These are phyloP conservation scores for Lophius piscatorius DNA, from an alignment of 2,113 vertebrate genomes.

Conservation along the genomic window DNA sequence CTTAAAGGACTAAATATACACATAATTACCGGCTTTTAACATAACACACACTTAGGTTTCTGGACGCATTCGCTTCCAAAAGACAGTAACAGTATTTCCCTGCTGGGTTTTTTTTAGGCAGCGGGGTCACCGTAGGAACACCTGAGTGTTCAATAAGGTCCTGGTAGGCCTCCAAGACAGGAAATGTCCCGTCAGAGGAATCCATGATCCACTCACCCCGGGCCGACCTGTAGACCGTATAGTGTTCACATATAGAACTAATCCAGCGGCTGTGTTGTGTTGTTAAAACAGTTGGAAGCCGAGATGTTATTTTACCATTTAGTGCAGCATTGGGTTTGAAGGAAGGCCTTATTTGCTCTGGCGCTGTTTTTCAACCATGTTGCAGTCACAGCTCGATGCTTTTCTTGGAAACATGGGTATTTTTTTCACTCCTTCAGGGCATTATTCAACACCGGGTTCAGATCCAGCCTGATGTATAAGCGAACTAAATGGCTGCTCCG, in stretches of 20 bases:
- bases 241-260: slow-evolving; percentile 51
- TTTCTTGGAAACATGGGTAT: slow-evolving; percentile 64
- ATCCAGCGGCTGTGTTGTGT: slow-evolving; percentile 53
- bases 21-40: slow-evolving; percentile 52
- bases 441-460: no score
- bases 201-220: slow-evolving; percentile 38
- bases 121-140: slow-evolving; percentile 18
- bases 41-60: slow-evolving; percentile 35
- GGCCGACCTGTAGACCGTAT: slow-evolving; percentile 43
- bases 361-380: slow-evolving; percentile 40
- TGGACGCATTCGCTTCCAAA: slow-evolving; percentile 16
- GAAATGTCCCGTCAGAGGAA: slow-evolving; percentile 33
- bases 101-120: slow-evolving; percentile 35
- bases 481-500: no score
- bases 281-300: slow-evolving; percentile 21
- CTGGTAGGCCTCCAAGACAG: slow-evolving; percentile 14
- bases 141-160: slow-evolving; percentile 31
- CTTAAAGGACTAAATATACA: slow-evolving; percentile 51
- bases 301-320: slow-evolving; percentile 62
- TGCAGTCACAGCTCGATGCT: slow-evolving; percentile 52
- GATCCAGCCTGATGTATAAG: no score
- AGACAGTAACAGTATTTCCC: slow-evolving; percentile 24
- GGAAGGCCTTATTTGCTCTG: slow-evolving; percentile 69
- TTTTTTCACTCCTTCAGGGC: no score
- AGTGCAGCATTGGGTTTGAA: slow-evolving; percentile 46